These are phyloP conservation scores for Polypedilum pembai DNA, from an alignment of 1,140 invertebrate genomes.

Conservation along the genomic window DNA sequence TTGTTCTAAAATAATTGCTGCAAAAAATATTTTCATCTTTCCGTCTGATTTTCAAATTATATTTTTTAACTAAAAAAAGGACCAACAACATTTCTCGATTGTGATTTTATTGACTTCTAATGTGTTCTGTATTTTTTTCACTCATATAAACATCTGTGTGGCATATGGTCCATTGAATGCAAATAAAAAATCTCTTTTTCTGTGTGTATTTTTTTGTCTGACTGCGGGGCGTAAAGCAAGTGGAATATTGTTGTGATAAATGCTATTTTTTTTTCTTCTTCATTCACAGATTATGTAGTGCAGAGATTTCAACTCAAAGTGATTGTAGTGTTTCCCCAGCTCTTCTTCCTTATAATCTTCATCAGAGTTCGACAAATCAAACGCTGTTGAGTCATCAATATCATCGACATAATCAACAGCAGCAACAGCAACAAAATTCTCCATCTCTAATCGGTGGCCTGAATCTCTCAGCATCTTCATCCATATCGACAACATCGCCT, in stretches of 20 bases:
- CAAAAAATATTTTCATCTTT: too few species aligned
- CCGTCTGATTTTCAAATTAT: too few species aligned
- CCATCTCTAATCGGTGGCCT: slow-evolving; percentile 1
- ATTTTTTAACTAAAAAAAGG: too few species aligned
- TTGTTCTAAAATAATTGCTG: too few species aligned
- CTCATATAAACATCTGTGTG: background rate
- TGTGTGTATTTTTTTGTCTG: too few species aligned
- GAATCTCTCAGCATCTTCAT: background rate
- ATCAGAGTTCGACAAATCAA: slow-evolving; percentile 5
- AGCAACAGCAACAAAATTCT: slow-evolving; percentile 14
- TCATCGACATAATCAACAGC: background rate
- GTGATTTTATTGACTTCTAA: background rate
- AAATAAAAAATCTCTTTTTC: slow-evolving; percentile 5
- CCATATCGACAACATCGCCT: background rate
- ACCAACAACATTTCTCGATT: too few species aligned
- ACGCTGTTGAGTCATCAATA: background rate
- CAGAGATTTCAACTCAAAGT: slow-evolving; percentile 12
- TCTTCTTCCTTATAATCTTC: background rate
- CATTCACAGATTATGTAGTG: slow-evolving; percentile 8
- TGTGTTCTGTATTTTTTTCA: background rate
- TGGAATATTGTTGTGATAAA: background rate
- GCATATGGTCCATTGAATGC: background rate
- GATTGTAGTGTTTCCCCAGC: background rate
- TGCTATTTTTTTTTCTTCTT: background rate
- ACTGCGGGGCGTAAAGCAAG: background rate